Evolutionary conservation across 2,113 vertebrate genomes (phyloP).

Genomic region (Tiliqua scincoides): DNA sequence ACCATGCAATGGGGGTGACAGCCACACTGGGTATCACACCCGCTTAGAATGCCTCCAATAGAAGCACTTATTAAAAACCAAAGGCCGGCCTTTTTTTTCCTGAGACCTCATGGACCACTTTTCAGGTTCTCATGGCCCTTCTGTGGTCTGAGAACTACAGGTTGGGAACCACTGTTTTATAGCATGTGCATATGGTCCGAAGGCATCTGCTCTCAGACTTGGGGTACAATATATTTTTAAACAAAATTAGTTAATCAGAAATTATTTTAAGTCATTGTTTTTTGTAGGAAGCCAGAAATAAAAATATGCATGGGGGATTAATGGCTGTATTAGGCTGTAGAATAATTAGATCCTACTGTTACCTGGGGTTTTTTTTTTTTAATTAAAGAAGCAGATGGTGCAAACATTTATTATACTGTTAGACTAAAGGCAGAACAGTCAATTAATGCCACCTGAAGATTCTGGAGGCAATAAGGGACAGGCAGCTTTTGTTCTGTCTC

Average conservation of each 20-base stretch:
- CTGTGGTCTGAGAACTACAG: too few relatives aligned
- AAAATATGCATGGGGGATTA: not conserved
- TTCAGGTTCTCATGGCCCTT: too few relatives aligned
- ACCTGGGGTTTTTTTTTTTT: not conserved
- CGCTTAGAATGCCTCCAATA: too few relatives aligned
- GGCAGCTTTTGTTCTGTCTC: not conserved
- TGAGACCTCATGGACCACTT: too few relatives aligned
- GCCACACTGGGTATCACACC: too few relatives aligned
- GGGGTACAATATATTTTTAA: not conserved
- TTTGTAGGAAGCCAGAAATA: not conserved
- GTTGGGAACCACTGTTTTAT: too few relatives aligned
- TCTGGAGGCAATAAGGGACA: not conserved
- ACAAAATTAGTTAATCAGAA: not conserved
- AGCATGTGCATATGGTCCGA: not conserved
- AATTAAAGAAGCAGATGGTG: constrained; percentile 7
- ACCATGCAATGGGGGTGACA: too few relatives aligned
- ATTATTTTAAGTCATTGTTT: not conserved
- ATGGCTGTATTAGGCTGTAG: not conserved
- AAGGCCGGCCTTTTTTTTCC: too few relatives aligned
- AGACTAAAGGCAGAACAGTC: not conserved
- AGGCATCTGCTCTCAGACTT: not conserved
- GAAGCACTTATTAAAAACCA: too few relatives aligned
- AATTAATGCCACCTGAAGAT: not conserved
- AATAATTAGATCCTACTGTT: constrained; percentile 4
- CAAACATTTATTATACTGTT: not conserved